Evolutionary conservation across 2,888 invertebrate genomes (phyloP), one percentile per base, ranked within the genome.

Genomic region (Megastigmus dorsalis): DNA sequence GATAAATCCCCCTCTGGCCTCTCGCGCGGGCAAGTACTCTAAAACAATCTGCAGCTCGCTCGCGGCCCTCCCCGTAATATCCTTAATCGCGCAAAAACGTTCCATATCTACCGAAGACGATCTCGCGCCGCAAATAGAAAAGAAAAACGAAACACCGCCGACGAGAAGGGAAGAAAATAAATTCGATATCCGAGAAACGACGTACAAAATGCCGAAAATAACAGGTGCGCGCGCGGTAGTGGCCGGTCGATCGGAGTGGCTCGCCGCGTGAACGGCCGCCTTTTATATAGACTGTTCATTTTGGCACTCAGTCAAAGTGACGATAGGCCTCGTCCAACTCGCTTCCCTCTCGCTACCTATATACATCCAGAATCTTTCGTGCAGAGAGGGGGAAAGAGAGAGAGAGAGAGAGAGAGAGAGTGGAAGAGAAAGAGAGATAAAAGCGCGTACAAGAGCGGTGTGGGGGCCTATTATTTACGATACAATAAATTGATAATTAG

Each of bases 401-500:
- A 20, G 18, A 55, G 13, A 6, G 1, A 48, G 20, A 23, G 7
- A 20, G 23, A 23, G 23, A 36, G 3, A 36, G 10, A 1, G 36
- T 7, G 18, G 18, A 28, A 55, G 36, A 36, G n/a, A 36, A 9
- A 55, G 28, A 43, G n/a, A 28, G 28, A 43, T 18, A 38, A n/a
- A 15, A 43, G 15, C 59, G 26, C 41, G 41, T n/a, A 18, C 26
- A 20, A 15, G 33, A 30, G n/a, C 13, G 9, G 41, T 13, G 41
- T 3, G 13, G 7, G 28, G 52, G 59, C 52, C 65, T 63, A 52
- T 68, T 70, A 75, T 75, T 63, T 52, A 36, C 50, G 33, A 77
- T 70, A 68, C 76, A 68, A 71, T 76, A 83, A 84, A 85, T 83
- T 83, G 81, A 84, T 85, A 83, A 84, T 84, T 83, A 83, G 77